Evolutionary conservation across 2,888 invertebrate genomes (phyloP).

Genomic region (Mythimna vitellina): DNA sequence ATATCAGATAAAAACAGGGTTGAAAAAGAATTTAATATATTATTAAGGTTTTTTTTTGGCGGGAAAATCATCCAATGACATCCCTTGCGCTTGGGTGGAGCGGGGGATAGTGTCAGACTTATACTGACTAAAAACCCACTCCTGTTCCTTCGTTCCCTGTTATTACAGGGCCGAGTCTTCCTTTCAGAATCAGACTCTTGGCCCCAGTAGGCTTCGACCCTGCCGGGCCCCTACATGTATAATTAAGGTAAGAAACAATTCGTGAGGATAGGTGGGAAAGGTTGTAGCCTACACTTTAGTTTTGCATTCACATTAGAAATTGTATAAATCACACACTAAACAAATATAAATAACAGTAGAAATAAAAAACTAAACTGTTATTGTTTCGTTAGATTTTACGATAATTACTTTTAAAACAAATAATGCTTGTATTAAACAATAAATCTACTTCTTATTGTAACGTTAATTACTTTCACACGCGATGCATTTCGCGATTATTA

Average conservation of each 20-base stretch:
- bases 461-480: conserved; percentile 46
- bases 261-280: neutral
- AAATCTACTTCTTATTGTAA: conserved; percentile 6
- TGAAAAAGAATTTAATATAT: neutral
- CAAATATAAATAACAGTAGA: conserved; percentile 8
- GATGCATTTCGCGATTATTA: conserved; percentile 43
- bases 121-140: no score
- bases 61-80: no score
- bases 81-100: no score
- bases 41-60: no score
- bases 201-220: no score
- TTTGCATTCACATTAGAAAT: neutral
- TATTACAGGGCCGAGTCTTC: no score
- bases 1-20: no score
- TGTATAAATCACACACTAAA: neutral
- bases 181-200: no score
- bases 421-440: neutral
- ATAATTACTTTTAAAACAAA: conserved; percentile 33
- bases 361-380: neutral
- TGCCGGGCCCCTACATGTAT: no score
- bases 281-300: neutral
- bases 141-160: no score
- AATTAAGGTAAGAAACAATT: neutral
- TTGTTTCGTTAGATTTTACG: conserved; percentile 6
- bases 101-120: no score